A percentile compares a stretch with the other conserved stretches of the same genome.
Conservation (phyloP, 2,113 vertebrate genomes). For the rat (Rattus norvegicus) region DNA sequence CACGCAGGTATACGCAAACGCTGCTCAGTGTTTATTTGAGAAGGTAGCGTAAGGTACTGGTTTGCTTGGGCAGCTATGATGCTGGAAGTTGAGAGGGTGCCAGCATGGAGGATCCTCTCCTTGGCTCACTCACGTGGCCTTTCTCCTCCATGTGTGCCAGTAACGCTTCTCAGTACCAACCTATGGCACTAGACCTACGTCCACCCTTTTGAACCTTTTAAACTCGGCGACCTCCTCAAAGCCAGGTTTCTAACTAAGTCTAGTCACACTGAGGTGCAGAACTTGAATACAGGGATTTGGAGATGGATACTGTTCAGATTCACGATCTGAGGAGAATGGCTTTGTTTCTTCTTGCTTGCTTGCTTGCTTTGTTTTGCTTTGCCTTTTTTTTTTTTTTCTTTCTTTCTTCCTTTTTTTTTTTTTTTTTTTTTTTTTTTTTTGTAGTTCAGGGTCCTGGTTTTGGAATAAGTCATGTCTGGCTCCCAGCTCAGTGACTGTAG, state of each 20-base stretch:
- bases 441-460: background rate
- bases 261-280: background rate
- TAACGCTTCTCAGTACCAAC: background rate
- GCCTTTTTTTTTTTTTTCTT: no score
- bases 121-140: background rate
- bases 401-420: background rate
- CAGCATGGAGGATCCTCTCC: background rate
- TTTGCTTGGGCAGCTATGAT: background rate
- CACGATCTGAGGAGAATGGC: no score
- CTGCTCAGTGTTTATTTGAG: background rate
- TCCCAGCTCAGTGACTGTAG: background rate
- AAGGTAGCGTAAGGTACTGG: background rate
- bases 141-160: background rate
- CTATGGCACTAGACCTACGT: background rate
- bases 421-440: background rate
- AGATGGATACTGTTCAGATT: background rate
- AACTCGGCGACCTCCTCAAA: slow-evolving; percentile 27
- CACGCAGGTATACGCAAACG: background rate
- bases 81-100: background rate
- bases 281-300: background rate
- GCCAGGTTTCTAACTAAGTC: background rate
- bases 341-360: no score
- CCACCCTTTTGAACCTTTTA: background rate
- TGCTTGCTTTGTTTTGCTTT: no score
- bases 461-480: background rate